A percentile compares a stretch with the other conserved stretches of the same genome.
These are phyloP conservation scores for Nesidiocoris tenuis DNA, from an alignment of 2,888 invertebrate species.

Conservation along the genomic window DNA sequence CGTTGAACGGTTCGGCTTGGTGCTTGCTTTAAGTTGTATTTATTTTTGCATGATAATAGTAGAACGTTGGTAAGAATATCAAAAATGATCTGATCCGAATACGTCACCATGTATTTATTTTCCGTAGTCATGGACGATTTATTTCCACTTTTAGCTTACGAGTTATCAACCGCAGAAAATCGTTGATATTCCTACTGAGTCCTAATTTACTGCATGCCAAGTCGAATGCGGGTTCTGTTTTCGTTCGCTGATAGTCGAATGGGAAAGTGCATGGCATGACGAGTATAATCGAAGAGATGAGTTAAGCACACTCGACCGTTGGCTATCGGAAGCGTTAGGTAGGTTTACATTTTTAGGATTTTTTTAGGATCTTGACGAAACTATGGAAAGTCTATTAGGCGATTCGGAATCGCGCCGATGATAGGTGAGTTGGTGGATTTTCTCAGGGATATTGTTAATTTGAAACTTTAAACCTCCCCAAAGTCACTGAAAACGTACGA, in stretches of 20 bases:
- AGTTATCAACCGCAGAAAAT: not conserved
- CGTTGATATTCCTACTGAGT: conserved; percentile 33
- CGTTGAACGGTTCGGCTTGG: not conserved
- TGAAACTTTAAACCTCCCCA: too few relatives aligned
- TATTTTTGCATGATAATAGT: conserved; percentile 9
- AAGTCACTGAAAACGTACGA: too few relatives aligned
- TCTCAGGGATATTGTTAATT: too few relatives aligned
- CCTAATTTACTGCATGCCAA: conserved; percentile 13
- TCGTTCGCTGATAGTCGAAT: conserved; percentile 15
- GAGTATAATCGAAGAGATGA: conserved; percentile 14
- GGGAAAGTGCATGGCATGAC: conserved; percentile 34
- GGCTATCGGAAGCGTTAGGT: not conserved
- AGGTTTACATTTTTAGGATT: too few relatives aligned
- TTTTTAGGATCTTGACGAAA: too few relatives aligned
- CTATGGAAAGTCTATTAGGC: too few relatives aligned
- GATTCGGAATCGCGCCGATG: too few relatives aligned
- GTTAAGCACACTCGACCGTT: conserved; percentile 23
- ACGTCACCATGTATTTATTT: too few relatives aligned
- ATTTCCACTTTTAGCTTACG: not conserved
- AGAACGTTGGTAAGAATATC: conserved; percentile 30
- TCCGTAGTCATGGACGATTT: too few relatives aligned
- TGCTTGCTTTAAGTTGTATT: conserved; percentile 26
- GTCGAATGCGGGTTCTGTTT: conserved; percentile 5
- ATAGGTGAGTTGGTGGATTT: not conserved
- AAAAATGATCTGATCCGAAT: conserved; percentile 6